Percentiles rank a stretch among this genome's conserved stretches.
These are phyloP conservation scores for Sardinella longiceps DNA, from an alignment of 2,797 vertebrate genomes.

Conservation along the genomic window DNA sequence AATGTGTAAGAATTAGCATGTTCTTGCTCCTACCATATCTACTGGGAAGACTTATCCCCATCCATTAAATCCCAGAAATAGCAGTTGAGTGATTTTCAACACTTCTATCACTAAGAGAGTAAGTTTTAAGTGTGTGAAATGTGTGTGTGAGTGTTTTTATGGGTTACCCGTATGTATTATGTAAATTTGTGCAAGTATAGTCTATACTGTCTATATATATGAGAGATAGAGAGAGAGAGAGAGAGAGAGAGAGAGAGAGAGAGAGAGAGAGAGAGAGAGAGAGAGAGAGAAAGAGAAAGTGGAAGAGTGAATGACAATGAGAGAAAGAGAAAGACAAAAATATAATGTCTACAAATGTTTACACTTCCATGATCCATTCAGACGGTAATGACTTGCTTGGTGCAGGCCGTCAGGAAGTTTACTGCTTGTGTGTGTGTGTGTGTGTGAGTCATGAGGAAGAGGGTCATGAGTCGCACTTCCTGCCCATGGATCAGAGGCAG, in stretches of 20 bases:
- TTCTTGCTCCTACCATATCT: neutral
- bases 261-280: neutral
- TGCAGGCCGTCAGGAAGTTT: neutral
- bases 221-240: neutral
- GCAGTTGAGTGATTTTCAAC: neutral
- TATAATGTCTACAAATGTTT: neutral
- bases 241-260: neutral
- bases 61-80: neutral
- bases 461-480: conserved; percentile 16
- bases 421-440: neutral
- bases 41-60: neutral
- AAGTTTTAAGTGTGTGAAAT: neutral
- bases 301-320: too few species aligned
- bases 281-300: neutral
- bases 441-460: conserved; percentile 2
- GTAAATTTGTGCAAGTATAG: too few species aligned
- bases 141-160: neutral
- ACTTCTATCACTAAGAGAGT: neutral
- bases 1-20: neutral
- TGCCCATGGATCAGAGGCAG: neutral
- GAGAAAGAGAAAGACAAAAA: neutral
- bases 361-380: neutral
- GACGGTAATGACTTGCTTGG: neutral
- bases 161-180: neutral
- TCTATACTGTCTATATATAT: too few species aligned